These are phyloP conservation scores for Ceratosolen solmsi DNA, from an alignment of 1,140 invertebrate species.

Conservation along the genomic window DNA sequence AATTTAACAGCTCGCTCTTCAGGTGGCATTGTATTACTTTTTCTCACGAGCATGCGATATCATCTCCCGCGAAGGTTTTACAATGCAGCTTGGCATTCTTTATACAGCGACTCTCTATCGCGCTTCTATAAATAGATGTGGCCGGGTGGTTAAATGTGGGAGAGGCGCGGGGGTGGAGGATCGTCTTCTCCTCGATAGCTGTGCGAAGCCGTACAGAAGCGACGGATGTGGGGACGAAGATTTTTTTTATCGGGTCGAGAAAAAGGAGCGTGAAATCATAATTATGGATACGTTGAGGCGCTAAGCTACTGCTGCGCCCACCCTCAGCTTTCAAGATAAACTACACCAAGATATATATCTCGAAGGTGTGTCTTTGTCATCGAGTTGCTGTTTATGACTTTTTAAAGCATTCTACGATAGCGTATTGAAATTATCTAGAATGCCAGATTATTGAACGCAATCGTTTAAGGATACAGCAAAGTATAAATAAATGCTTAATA, in stretches of 20 bases:
- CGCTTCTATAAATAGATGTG: background rate
- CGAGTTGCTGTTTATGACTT: too few relatives aligned
- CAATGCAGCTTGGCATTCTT: background rate
- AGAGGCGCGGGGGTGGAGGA: too few relatives aligned
- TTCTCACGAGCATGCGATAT: slow-evolving; percentile 24
- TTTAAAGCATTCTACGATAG: too few relatives aligned
- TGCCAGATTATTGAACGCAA: too few relatives aligned
- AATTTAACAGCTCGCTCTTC: slow-evolving; percentile 17
- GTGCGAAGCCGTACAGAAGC: background rate
- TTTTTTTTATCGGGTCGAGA: background rate
- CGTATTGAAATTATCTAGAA: too few relatives aligned
- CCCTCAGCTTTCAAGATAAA: background rate
- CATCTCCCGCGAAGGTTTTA: background rate
- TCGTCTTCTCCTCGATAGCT: background rate
- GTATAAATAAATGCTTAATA: too few relatives aligned
- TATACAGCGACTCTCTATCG: background rate
- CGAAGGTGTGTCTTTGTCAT: too few relatives aligned
- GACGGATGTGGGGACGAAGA: background rate
- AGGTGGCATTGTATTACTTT: background rate
- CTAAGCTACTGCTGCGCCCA: background rate
- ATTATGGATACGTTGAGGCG: background rate
- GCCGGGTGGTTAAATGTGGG: too few relatives aligned
- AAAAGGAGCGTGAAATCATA: background rate
- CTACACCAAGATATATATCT: too few relatives aligned
- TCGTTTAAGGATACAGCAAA: too few relatives aligned